phyloP scores from a whole-genome alignment of 2,888 invertebrate genomes.

The Sesia apiformis region DNA sequence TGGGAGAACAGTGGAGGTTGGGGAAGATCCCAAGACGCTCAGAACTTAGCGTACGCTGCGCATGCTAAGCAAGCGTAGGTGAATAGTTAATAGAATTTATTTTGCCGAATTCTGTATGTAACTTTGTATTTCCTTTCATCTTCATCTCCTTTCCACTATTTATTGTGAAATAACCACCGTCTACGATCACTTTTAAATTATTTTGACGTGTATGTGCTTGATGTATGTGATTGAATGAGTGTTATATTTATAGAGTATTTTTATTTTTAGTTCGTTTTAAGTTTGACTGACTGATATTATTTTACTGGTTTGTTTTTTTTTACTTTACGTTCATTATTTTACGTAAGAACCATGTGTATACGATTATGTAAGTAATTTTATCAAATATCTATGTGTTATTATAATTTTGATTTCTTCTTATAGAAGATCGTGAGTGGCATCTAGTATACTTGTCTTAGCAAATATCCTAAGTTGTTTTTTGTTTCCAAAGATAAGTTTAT shows the following conservation, averaged over 20 bases:
- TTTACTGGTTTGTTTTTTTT: neutral
- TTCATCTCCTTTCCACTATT: neutral
- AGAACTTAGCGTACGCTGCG: constrained; percentile 81
- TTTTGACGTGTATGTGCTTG: neutral
- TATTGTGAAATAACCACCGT: neutral
- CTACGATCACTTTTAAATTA: neutral
- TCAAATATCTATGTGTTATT: constrained; percentile 10
- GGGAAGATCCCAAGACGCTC: constrained; percentile 79
- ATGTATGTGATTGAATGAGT: constrained; percentile 1
- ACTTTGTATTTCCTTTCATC: neutral
- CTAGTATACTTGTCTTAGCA: constrained; percentile 24
- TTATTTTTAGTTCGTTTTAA: neutral
- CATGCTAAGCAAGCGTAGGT: constrained; percentile 61
- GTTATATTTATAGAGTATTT: neutral
- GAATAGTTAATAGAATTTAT: constrained; percentile 7
- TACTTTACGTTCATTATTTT: constrained; percentile 8
- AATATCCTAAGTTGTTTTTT: constrained; percentile 37
- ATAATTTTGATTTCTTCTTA: constrained; percentile 10
- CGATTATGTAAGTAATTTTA: neutral
- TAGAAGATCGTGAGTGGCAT: constrained; percentile 10
- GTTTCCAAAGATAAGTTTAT: constrained; percentile 59
- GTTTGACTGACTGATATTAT: neutral
- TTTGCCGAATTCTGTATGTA: neutral
- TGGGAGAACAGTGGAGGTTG: constrained; percentile 75
- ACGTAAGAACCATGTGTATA: neutral